phyloP scores from a whole-genome alignment of 2,113 vertebrate species.

The human (Homo sapiens) region DNA sequence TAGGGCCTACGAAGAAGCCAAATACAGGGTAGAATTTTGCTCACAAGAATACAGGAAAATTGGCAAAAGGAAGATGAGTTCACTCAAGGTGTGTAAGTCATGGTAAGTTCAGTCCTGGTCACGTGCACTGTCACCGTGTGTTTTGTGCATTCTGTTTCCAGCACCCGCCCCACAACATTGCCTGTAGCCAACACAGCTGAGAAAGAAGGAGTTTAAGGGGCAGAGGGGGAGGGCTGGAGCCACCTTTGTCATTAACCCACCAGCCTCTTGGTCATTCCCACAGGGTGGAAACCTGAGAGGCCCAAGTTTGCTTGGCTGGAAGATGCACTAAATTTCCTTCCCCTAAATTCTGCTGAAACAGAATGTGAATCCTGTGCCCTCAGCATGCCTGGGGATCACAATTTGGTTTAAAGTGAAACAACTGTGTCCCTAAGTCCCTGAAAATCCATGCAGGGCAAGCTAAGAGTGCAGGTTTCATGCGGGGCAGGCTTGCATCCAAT shows the following conservation, averaged over 20 bases:
- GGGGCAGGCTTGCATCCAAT: rapidly evolving
- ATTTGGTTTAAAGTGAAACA: neutral
- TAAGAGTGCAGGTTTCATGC: rapidly evolving
- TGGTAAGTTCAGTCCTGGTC: rapidly evolving
- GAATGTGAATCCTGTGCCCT: rapidly evolving
- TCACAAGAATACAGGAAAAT: rapidly evolving
- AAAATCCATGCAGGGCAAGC: too few species aligned
- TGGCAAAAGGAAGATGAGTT: neutral
- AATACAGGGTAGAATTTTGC: neutral
- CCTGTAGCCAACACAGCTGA: rapidly evolving
- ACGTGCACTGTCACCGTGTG: rapidly evolving
- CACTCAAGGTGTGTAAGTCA: too few species aligned
- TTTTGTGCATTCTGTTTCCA: neutral
- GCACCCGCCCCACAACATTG: neutral
- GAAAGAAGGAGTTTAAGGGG: too few species aligned
- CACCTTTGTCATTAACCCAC: rapidly evolving
- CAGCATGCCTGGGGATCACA: rapidly evolving
- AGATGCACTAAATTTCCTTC: too few species aligned
- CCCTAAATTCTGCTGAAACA: neutral
- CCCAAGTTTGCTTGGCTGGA: rapidly evolving
- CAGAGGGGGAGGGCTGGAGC: neutral
- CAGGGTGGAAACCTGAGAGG: rapidly evolving
- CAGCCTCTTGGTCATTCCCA: neutral
- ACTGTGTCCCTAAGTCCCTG: rapidly evolving
- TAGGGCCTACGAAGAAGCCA: neutral